These are phyloP conservation scores for Stercorarius parasiticus DNA, from an alignment of 2,113 vertebrate genomes.

Conservation along the genomic window DNA sequence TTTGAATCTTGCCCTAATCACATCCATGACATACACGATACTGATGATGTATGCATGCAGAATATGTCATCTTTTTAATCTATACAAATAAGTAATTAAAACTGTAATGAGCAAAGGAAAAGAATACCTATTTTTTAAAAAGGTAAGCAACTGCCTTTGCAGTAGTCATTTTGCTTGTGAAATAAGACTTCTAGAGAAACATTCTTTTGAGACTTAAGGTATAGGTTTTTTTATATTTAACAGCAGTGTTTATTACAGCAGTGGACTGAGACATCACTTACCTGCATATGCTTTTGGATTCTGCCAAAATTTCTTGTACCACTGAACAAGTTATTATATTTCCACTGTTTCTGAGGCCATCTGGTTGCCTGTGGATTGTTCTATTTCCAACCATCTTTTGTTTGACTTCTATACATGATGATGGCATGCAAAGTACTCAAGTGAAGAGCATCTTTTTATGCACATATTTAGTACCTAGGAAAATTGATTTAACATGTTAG, in stretches of 20 bases:
- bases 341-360: neutral
- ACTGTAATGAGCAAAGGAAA: neutral
- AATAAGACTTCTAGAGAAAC: neutral
- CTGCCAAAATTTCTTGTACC: neutral
- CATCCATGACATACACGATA: neutral
- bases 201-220: neutral
- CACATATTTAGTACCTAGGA: neutral
- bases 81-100: neutral
- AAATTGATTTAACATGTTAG: neutral
- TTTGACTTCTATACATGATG: neutral
- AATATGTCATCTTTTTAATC: neutral
- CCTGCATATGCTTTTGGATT: neutral
- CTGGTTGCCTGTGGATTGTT: neutral
- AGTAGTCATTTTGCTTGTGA: neutral
- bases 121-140: neutral
- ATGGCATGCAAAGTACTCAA: neutral
- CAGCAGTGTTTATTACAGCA: neutral
- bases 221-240: neutral
- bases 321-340: neutral
- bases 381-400: neutral
- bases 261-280: neutral
- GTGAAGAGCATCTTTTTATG: neutral
- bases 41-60: neutral
- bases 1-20: neutral
- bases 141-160: neutral